These are phyloP conservation scores for Phalacrocorax pelagicus DNA, from an alignment of 2,113 vertebrate species.

Conservation along the genomic window DNA sequence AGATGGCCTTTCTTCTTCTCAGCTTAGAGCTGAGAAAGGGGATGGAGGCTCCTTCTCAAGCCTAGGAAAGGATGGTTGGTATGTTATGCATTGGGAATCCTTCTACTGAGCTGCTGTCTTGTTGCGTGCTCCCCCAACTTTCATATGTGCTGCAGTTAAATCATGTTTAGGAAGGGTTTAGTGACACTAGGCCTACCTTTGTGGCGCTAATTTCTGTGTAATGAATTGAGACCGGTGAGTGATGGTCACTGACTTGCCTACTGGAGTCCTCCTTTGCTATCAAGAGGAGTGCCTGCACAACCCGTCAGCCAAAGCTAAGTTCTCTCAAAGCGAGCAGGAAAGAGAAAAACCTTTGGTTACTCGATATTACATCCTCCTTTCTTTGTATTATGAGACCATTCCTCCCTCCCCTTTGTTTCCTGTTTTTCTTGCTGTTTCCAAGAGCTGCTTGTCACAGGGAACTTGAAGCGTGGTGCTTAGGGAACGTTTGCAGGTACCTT, in stretches of 20 bases:
- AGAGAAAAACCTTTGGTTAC: not conserved
- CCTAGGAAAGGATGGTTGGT: not conserved
- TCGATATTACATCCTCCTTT: not conserved
- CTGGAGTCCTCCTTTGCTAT: not conserved
- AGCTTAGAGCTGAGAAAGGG: not conserved
- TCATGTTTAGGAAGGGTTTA: fast-evolving
- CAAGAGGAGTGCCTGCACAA: not conserved
- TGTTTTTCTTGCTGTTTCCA: not conserved
- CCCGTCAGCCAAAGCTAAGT: not conserved
- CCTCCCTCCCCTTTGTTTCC: not conserved
- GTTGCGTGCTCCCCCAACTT: not conserved
- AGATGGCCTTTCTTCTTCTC: not conserved
- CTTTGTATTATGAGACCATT: not conserved
- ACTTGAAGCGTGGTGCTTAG: not conserved
- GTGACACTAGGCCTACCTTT: not conserved
- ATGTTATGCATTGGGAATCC: not conserved
- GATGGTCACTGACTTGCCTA: fast-evolving
- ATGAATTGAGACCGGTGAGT: fast-evolving
- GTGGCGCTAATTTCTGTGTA: not conserved
- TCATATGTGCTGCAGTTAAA: fast-evolving
- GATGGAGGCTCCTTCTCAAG: not conserved
- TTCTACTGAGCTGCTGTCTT: not conserved
- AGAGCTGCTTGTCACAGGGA: not conserved
- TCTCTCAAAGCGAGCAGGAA: not conserved
- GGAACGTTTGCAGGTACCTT: not conserved